Percentiles rank a stretch among this genome's conserved stretches.
Conservation (phyloP, 2,888 invertebrate genomes). For the Caenorhabditis wallacei region DNA sequence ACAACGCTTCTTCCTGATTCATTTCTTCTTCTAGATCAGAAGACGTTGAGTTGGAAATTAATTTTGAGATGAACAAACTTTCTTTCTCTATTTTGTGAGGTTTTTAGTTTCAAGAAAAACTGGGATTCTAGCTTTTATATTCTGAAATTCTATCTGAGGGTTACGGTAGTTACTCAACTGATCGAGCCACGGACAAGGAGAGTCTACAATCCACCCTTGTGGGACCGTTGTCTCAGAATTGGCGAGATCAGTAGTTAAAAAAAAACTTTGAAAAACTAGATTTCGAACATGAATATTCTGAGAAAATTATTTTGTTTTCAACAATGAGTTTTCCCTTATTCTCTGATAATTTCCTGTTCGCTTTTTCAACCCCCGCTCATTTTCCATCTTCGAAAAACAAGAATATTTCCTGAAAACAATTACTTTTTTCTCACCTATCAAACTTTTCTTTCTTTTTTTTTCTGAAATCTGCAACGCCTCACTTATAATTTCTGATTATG, state of each 20-base stretch:
- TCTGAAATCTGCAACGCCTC: not conserved
- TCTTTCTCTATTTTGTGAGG: not conserved
- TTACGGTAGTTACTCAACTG: no score
- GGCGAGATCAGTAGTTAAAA: no score
- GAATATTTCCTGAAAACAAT: conserved; percentile 32
- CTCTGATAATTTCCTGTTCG: conserved; percentile 48
- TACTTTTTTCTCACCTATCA: conserved; percentile 19
- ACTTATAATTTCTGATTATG: conserved; percentile 5
- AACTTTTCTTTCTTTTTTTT: no score
- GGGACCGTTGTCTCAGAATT: no score
- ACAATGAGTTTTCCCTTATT: conserved; percentile 18
- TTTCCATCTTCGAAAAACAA: conserved; percentile 33
- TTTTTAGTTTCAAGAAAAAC: no score
- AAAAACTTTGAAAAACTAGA: not conserved
- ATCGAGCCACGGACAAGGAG: no score
- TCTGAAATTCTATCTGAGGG: no score
- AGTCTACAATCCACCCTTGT: no score
- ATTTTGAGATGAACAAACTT: not conserved
- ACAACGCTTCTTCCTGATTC: conserved; percentile 18
- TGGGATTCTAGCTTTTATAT: no score
- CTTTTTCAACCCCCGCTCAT: conserved; percentile 18
- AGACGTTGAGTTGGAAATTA: conserved; percentile 12
- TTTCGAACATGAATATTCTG: not conserved
- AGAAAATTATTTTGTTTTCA: not conserved
- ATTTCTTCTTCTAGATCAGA: not conserved